Evolutionary conservation across 2,797 vertebrate genomes (phyloP).

Genomic region (Thaleichthys pacificus): DNA sequence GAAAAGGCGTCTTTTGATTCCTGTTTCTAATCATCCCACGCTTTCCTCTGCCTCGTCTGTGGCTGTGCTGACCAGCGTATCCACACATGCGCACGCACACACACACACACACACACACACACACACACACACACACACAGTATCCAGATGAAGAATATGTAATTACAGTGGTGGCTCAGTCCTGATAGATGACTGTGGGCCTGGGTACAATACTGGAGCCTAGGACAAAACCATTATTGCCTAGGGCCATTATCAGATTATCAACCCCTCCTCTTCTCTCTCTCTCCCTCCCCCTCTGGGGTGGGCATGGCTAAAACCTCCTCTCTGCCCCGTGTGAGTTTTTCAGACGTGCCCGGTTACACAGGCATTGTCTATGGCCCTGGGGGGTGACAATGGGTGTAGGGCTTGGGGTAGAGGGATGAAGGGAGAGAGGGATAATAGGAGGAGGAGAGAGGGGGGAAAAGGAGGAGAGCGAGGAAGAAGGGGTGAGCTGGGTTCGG

Average conservation of each 20-base stretch:
- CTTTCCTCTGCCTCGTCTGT: too few relatives aligned
- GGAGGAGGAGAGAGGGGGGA: conserved; percentile 19
- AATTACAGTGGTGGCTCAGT: conserved; percentile 57
- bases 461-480: background rate
- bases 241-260: conserved; percentile 51
- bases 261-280: conserved; percentile 10
- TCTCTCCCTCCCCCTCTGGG: background rate
- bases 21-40: background rate
- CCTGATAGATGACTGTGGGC: conserved; percentile 57
- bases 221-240: conserved; percentile 54
- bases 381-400: conserved; percentile 19
- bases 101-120: background rate
- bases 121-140: background rate
- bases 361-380: conserved; percentile 40
- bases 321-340: conserved; percentile 25
- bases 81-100: background rate
- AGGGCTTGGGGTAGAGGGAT: conserved; percentile 10
- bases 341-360: conserved; percentile 56
- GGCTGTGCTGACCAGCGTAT: too few relatives aligned
- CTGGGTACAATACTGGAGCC: conserved; percentile 51
- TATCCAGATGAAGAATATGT: conserved; percentile 54
- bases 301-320: conserved; percentile 38
- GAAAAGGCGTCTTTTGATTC: conserved; percentile 3
- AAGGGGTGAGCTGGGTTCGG: conserved; percentile 10
- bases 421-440: conserved; percentile 2